phyloP scores from a whole-genome alignment of 2,113 vertebrate species.

The Grus americana region DNA sequence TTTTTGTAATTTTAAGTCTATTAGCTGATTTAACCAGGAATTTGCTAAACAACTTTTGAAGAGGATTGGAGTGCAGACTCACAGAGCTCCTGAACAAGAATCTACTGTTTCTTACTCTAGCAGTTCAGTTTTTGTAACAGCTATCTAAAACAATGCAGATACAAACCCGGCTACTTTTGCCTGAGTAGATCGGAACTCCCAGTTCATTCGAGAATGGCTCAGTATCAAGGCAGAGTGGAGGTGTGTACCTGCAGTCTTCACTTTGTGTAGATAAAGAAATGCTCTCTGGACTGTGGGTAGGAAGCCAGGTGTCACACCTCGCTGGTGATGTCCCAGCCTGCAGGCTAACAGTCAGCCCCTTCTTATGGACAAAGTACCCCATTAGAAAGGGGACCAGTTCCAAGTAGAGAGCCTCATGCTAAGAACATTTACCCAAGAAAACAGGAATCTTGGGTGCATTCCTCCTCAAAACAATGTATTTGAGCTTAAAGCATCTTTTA shows the following conservation, averaged over 20 bases:
- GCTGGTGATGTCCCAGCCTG: fast-evolving
- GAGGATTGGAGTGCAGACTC: background rate
- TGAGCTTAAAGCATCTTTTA: background rate
- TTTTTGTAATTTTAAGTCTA: background rate
- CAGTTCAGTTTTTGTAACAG: background rate
- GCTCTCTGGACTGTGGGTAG: background rate
- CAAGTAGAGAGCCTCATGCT: background rate
- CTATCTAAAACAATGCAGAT: background rate
- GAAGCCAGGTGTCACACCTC: background rate
- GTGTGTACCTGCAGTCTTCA: background rate
- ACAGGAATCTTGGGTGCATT: background rate
- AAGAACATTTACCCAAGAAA: background rate
- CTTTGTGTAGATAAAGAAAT: background rate
- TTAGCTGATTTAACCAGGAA: background rate
- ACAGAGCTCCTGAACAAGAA: background rate
- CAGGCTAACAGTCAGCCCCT: background rate
- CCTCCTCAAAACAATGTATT: background rate
- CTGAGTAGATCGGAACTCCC: background rate
- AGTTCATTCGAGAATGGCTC: background rate
- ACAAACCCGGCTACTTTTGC: background rate
- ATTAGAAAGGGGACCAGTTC: background rate
- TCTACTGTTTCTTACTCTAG: background rate
- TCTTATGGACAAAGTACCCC: fast-evolving
- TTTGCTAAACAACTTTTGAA: background rate
- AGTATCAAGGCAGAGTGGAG: background rate